A percentile compares a stretch with the other conserved stretches of the same genome.
phyloP scores from a whole-genome alignment of 2,113 vertebrate species.

The Oreochromis aureus region DNA sequence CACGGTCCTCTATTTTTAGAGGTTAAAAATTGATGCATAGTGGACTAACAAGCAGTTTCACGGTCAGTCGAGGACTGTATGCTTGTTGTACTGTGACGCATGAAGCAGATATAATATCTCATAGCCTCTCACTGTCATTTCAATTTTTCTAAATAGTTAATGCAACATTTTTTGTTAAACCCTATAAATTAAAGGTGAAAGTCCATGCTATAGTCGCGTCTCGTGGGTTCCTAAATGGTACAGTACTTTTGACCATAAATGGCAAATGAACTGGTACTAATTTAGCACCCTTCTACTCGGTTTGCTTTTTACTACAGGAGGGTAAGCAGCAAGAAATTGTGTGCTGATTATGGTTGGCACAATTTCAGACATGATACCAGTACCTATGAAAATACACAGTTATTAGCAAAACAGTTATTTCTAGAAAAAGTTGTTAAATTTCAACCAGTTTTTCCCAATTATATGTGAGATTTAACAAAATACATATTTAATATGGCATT shows the following conservation, averaged over 20 bases:
- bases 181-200: not conserved
- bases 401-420: not conserved
- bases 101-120: not conserved
- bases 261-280: not conserved
- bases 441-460: not conserved
- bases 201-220: accelerated
- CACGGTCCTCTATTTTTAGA: not conserved
- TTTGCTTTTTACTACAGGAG: not conserved
- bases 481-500: no score
- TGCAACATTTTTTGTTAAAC: not conserved
- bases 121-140: not conserved
- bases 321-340: not conserved
- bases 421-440: not conserved
- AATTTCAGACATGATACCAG: not conserved
- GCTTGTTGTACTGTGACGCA: not conserved
- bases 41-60: not conserved
- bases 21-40: not conserved
- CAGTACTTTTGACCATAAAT: not conserved
- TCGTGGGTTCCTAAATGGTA: not conserved
- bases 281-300: not conserved
- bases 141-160: not conserved
- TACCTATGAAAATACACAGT: not conserved
- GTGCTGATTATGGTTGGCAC: not conserved
- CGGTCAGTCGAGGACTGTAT: not conserved
- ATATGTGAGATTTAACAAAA: accelerated